Percentiles rank a stretch among this genome's conserved stretches.
Evolutionary conservation across 2,888 invertebrate species (phyloP).

Genomic region (Amiota communis): DNA sequence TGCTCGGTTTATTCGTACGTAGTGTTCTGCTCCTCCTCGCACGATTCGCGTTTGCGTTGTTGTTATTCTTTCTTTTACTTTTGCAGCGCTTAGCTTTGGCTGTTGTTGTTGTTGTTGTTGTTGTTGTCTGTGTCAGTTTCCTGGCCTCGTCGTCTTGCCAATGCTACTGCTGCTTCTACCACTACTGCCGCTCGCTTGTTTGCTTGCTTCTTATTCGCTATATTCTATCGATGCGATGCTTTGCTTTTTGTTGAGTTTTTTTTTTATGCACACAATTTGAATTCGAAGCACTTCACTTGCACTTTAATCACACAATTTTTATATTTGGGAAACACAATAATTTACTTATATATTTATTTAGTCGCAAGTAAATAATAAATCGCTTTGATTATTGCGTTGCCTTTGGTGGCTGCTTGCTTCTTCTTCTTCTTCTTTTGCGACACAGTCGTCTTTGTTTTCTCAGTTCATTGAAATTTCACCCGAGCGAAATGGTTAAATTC

Average conservation of each 20-base stretch:
- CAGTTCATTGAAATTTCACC: constrained; percentile 71
- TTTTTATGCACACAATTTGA: neutral
- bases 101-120: constrained; percentile 24
- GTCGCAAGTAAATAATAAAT: constrained; percentile 62
- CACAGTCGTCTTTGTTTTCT: constrained; percentile 65
- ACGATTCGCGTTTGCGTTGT: constrained; percentile 38
- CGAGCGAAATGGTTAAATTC: constrained; percentile 61
- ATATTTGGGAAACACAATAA: neutral
- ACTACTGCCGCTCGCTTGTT: neutral
- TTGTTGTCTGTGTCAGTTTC: constrained; percentile 28
- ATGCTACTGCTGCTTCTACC: constrained; percentile 3
- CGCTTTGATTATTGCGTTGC: constrained; percentile 62
- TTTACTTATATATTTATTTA: constrained; percentile 46
- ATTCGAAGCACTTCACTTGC: neutral
- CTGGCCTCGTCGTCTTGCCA: constrained; percentile 37
- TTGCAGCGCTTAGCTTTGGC: constrained; percentile 41
- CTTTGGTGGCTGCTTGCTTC: constrained; percentile 28
- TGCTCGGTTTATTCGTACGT: constrained; percentile 25
- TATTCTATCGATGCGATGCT: neutral
- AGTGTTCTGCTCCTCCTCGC: constrained; percentile 44
- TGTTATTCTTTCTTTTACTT: constrained; percentile 36
- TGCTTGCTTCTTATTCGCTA: neutral
- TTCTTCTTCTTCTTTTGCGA: constrained; percentile 9
- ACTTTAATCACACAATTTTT: constrained; percentile 8
- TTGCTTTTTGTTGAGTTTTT: neutral